phyloP scores from a whole-genome alignment of 2,797 vertebrate species.

The Carduelis carduelis region DNA sequence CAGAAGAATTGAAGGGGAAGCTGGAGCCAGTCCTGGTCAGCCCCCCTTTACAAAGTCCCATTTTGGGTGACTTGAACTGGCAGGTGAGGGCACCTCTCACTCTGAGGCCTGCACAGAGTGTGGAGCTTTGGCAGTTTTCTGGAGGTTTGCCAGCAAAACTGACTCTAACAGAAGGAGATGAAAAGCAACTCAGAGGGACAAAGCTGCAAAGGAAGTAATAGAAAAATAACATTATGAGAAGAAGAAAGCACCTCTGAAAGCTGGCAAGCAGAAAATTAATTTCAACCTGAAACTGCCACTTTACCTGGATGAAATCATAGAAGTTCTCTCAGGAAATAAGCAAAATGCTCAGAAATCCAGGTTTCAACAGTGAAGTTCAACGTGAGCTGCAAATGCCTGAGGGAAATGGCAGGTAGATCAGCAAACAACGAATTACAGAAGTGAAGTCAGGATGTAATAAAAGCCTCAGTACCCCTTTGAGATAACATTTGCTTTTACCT shows the following conservation, averaged over 20 bases:
- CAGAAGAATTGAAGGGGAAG: neutral
- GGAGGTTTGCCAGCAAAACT: neutral
- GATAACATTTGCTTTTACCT: slow-evolving; percentile 53
- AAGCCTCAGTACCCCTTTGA: slow-evolving; percentile 37
- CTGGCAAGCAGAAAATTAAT: slow-evolving; percentile 10
- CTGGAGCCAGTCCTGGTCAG: neutral
- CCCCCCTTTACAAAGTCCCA: neutral
- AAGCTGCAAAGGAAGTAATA: neutral
- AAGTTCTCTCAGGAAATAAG: neutral
- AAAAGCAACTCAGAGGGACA: neutral
- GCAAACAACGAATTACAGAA: neutral
- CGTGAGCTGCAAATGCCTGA: neutral
- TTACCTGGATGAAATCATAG: neutral
- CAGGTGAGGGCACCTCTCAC: neutral
- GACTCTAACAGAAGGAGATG: neutral
- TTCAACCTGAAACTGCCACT: neutral
- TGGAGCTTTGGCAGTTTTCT: neutral
- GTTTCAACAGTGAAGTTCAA: slow-evolving; percentile 11
- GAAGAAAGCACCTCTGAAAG: neutral
- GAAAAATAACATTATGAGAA: neutral
- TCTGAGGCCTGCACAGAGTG: neutral
- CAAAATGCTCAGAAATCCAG: neutral
- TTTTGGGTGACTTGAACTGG: neutral
- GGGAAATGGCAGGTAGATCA: slow-evolving; percentile 16
- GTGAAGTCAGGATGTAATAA: slow-evolving; percentile 40